Percentiles rank a stretch among this genome's conserved stretches.
These are phyloP conservation scores for Bathynomus jamesi DNA, from an alignment of 1,140 invertebrate genomes.

Conservation along the genomic window DNA sequence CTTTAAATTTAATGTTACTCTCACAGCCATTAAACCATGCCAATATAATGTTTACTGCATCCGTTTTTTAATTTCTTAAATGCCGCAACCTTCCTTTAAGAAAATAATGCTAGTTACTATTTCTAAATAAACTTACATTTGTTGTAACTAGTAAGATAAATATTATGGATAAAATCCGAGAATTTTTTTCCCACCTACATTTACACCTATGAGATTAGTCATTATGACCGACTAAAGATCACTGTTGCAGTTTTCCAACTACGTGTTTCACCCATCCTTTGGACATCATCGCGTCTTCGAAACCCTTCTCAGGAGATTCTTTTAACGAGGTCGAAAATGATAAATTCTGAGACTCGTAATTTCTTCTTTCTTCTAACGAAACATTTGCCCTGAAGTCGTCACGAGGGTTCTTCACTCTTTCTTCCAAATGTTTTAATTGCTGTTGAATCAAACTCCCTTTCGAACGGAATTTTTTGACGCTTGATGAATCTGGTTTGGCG, in stretches of 20 bases:
- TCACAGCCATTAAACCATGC: too few species aligned
- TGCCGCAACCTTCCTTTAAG: too few species aligned
- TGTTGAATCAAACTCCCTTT: constrained; percentile 25
- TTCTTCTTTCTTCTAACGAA: constrained; percentile 19
- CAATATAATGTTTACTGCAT: too few species aligned
- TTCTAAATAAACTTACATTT: too few species aligned
- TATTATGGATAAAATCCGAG: too few species aligned
- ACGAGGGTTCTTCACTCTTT: constrained; percentile 9
- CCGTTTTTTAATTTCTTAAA: too few species aligned
- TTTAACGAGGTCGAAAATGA: background rate
- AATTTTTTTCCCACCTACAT: too few species aligned
- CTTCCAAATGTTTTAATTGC: constrained; percentile 30
- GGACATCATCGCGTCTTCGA: constrained; percentile 18
- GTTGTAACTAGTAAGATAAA: too few species aligned
- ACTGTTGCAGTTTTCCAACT: constrained; percentile 28
- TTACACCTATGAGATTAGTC: too few species aligned
- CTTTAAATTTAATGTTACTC: too few species aligned
- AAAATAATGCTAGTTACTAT: too few species aligned
- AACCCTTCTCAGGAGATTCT: constrained; percentile 5
- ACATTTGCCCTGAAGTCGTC: constrained; percentile 19
- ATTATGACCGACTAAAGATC: too few species aligned
- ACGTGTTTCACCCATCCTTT: constrained; percentile 32
- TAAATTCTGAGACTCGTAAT: constrained; percentile 9
- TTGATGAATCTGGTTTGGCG: constrained; percentile 26
- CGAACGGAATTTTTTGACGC: constrained; percentile 11